These are phyloP conservation scores for Tamias sibiricus DNA, from an alignment of 2,113 vertebrate species.

Conservation along the genomic window DNA sequence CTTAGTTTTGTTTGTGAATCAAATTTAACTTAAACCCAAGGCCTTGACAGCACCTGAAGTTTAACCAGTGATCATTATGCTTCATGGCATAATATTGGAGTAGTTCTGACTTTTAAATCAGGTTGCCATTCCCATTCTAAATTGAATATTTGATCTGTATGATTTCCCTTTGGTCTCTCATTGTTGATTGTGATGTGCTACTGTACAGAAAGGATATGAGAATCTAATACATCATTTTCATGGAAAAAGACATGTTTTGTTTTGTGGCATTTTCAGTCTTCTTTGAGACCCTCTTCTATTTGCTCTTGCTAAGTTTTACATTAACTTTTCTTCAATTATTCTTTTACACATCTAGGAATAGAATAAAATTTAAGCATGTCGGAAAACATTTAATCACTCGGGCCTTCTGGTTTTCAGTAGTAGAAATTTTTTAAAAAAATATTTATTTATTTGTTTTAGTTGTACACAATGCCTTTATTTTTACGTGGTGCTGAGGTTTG, in stretches of 20 bases:
- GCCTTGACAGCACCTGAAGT: neutral
- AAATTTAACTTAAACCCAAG: neutral
- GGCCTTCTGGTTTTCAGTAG: neutral
- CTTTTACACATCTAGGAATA: neutral
- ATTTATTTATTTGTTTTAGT: too few relatives aligned
- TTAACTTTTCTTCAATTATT: neutral
- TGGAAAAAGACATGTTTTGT: neutral
- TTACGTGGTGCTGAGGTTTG: too few relatives aligned
- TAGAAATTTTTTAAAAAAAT: neutral
- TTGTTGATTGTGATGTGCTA: neutral
- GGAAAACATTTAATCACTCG: neutral
- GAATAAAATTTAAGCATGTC: neutral
- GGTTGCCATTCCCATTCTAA: neutral
- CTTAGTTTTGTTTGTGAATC: constrained; percentile 13
- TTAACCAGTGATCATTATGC: neutral
- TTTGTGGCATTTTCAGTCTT: neutral
- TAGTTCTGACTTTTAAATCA: neutral
- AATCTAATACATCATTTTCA: neutral
- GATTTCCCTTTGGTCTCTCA: neutral
- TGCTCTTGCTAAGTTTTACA: neutral
- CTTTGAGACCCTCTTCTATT: neutral
- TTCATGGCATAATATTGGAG: neutral
- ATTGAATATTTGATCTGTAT: neutral
- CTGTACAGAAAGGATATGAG: neutral
- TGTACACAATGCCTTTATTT: too few relatives aligned